Base-by-base conservation (phyloP, 2,888 invertebrate genomes). In the Caenorhabditis wallacei region DNA sequence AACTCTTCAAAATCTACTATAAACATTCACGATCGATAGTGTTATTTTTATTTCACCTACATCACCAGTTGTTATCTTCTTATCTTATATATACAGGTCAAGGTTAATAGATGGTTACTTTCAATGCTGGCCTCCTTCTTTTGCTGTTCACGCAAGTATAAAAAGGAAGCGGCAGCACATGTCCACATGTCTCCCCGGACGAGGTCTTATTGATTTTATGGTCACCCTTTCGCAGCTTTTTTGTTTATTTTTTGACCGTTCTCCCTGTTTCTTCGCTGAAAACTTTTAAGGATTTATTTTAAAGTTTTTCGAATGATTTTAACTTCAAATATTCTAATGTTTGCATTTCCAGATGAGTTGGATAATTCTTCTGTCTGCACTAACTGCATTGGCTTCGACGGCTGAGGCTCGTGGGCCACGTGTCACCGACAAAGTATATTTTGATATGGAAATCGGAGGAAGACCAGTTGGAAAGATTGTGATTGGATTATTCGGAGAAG, bases 401-500 rank as follows among this genome's bases (percentile, higher is more conserved):
- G 97, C 57, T 8, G 53, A 74, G n/a, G 66, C 90, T 18, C 91
- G 90, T 61, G 91, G 91, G 3, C 91, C 91, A 53, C 91, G 91
- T 76, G 91, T 91, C 63, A 91, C 91, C 20, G 90, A 91, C 59
- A 90, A 91, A 85, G 91, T 90, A 1, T 96, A 94, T 92, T 94
- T 97, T 85, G 96, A 96, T 91, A 94, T 97, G 10, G 94, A 94
- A 90, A 95, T 95, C 88, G 95, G 95, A 86, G 95, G 94, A 71
- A 94, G 95, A 92, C 93, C 94, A 13, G 92, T 95, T 13, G 97
- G 97, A 0, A 94, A 95, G 84, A 95, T 97, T 75, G 94, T 95
- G 0, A 94, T 97, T 85, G 97, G 96, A 0, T 93, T 97, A 18
- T 96, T 96, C 93, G 97, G 97, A 0, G 95, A 96, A 84, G 93